phyloP scores from a whole-genome alignment of 2,888 invertebrate genomes.

The Terebella lapidaria region DNA sequence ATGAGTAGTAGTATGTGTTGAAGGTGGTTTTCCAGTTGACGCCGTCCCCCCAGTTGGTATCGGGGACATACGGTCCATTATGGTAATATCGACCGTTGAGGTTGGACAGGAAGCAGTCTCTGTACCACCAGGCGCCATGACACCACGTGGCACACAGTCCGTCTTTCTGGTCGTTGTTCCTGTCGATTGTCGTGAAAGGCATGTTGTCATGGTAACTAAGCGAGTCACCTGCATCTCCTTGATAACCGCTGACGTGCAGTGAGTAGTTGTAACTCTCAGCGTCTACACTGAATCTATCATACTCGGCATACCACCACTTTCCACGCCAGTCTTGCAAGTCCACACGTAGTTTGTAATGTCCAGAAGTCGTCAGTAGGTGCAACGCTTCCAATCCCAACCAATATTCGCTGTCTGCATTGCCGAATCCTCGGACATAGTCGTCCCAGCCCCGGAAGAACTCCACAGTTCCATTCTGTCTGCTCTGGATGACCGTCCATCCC shows the following conservation, averaged over 20 bases:
- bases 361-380: conserved; percentile 6
- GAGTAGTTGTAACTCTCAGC: conserved; percentile 8
- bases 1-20: conserved; percentile 3
- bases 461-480: neutral
- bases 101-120: conserved; percentile 7
- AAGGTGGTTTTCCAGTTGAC: neutral
- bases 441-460: conserved; percentile 10
- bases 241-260: conserved; percentile 12
- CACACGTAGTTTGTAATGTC: conserved; percentile 9
- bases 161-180: conserved; percentile 10
- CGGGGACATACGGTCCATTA: neutral
- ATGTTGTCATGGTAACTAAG: conserved; percentile 10
- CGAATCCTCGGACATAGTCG: conserved; percentile 9
- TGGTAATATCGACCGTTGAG: conserved; percentile 7
- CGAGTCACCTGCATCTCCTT: conserved; percentile 13
- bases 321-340: conserved; percentile 12
- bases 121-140: conserved; percentile 18
- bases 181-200: conserved; percentile 12
- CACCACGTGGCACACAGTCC: conserved; percentile 15
- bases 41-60: conserved; percentile 6
- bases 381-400: conserved; percentile 13
- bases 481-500: conserved; percentile 7
- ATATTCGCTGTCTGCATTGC: conserved; percentile 6
- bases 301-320: conserved; percentile 9
- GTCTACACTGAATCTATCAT: conserved; percentile 6